A percentile compares a stretch with the other conserved stretches of the same genome.
These are phyloP conservation scores for Drosophila athabasca DNA, from an alignment of 1,140 invertebrate species.

Conservation along the genomic window DNA sequence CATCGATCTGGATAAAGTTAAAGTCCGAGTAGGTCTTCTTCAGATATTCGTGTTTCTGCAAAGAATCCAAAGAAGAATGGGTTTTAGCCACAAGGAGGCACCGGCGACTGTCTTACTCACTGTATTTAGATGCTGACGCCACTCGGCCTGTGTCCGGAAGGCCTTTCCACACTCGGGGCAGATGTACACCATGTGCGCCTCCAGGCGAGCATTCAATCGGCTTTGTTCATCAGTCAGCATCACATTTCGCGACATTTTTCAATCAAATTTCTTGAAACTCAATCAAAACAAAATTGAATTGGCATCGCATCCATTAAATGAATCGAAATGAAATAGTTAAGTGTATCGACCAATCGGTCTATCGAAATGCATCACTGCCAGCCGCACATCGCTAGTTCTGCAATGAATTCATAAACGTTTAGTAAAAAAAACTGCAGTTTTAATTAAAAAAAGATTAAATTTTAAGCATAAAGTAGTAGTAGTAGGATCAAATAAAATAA, in stretches of 20 bases:
- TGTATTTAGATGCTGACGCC: constrained; percentile 73
- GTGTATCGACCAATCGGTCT: too few relatives aligned
- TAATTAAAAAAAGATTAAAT: neutral
- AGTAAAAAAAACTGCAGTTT: too few relatives aligned
- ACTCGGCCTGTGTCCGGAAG: constrained; percentile 70
- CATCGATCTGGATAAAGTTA: constrained; percentile 74
- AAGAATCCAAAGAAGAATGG: too few relatives aligned
- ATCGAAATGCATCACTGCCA: too few relatives aligned
- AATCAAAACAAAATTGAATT: constrained; percentile 15
- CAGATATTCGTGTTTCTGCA: constrained; percentile 69
- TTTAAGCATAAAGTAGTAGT: neutral
- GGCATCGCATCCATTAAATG: too few relatives aligned
- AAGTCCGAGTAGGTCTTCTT: constrained; percentile 70
- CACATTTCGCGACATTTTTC: constrained; percentile 45
- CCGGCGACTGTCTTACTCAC: constrained; percentile 6
- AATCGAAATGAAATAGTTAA: too few relatives aligned
- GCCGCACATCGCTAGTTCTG: too few relatives aligned
- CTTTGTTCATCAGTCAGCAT: constrained; percentile 61
- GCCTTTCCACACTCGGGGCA: constrained; percentile 77
- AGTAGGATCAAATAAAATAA: neutral
- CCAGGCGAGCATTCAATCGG: constrained; percentile 65
- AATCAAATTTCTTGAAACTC: neutral
- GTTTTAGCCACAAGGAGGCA: neutral
- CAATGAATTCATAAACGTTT: too few relatives aligned
- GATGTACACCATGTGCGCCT: constrained; percentile 75